phyloP scores from a whole-genome alignment of 92 coral and sea anemone genomes.

The Parazoanthus swiftii region DNA sequence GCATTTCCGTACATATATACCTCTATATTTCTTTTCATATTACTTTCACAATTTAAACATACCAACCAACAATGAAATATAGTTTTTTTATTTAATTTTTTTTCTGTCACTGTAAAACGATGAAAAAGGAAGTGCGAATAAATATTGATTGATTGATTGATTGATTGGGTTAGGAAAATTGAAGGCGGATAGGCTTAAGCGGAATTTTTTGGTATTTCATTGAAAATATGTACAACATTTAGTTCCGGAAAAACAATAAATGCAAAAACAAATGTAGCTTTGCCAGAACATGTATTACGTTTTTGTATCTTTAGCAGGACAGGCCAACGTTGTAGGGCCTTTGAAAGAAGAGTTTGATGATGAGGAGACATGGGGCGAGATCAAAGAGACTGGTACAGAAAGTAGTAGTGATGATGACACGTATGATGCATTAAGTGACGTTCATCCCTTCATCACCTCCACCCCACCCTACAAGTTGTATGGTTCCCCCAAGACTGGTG shows the following conservation, averaged over 20 bases:
- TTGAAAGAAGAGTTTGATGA: constrained; percentile 77
- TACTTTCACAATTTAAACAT: too few relatives aligned
- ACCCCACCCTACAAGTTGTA: constrained; percentile 35
- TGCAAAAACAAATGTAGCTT: background rate
- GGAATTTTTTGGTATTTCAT: background rate
- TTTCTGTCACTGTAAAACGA: too few relatives aligned
- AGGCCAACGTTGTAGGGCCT: background rate
- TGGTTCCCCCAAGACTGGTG: background rate
- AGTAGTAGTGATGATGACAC: constrained; percentile 59
- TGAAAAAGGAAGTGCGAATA: too few relatives aligned
- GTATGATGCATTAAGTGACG: constrained; percentile 75
- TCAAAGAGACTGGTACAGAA: constrained; percentile 59
- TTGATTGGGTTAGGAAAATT: too few relatives aligned
- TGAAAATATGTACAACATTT: too few relatives aligned
- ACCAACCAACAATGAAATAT: too few relatives aligned
- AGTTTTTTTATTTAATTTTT: too few relatives aligned
- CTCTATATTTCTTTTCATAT: too few relatives aligned
- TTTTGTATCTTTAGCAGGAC: background rate
- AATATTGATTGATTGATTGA: too few relatives aligned
- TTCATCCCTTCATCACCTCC: constrained; percentile 55
- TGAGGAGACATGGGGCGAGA: constrained; percentile 86
- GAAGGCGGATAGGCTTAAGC: too few relatives aligned
- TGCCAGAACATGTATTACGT: background rate
- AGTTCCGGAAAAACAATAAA: too few relatives aligned
- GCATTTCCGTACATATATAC: too few relatives aligned